Base-by-base conservation (phyloP, 2,888 invertebrate species). In the Eupelmus urozonus region DNA sequence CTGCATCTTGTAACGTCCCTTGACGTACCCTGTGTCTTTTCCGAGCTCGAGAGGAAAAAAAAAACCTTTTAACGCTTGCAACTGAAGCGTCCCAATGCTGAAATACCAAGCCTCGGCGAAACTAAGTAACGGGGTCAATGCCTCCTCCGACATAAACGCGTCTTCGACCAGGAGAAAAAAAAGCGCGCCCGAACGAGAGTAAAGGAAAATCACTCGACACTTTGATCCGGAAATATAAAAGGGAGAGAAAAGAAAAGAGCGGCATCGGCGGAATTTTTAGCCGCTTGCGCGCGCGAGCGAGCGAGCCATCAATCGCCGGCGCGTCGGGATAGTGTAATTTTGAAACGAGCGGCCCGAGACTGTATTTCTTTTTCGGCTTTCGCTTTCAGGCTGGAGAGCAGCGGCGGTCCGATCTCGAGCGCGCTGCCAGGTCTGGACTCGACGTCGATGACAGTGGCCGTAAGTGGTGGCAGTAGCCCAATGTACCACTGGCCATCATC, bases 401-500 rank as follows among this genome's bases (percentile, higher is more conserved):
- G 16, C 2, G 23, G 18, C 13, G 42, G 85, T n/a, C n/a, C 83
- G 34, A 55, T 18, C 18, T 45, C 73, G 81, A 78, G 79, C 13
- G 16, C 42, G n/a, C n/a, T n/a, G n/a, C n/a, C n/a, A n/a, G n/a
- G n/a, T n/a, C n/a, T 45, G 40, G 40, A 60, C 16, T 59, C 23
- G n/a, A 20, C 9, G 60, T 57, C 59, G 67, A 62, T 51, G 66
- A 49, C n/a, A 62, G 23, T 40, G 27, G 16, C 16, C 13, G 34
- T 2, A 55, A 25, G 5, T 65, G 49, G n/a, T 27, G 13, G 16
- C 18, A 40, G n/a, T 27, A 13, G 16, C 18, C 65, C 34, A 84
- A 87, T 87, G 87, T 84, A 75, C 81, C 82, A 27, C n/a, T n/a
- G n/a, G n/a, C n/a, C n/a, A n/a, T n/a, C n/a, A 59, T 82, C 81